phyloP scores from a whole-genome alignment of 2,113 vertebrate species.

The Melanerpes formicivorus region DNA sequence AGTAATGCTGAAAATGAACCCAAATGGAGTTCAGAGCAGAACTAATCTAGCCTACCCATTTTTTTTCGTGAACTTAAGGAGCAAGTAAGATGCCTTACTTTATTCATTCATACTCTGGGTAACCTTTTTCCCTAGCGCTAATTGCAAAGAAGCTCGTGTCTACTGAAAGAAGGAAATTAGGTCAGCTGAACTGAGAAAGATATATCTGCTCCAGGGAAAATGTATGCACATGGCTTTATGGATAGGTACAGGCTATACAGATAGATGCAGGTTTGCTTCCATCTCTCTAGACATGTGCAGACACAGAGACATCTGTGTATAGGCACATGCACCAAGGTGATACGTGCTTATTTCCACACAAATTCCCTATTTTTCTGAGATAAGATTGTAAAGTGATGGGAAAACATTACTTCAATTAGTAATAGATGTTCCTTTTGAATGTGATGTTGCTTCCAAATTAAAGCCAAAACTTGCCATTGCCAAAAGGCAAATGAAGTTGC shows the following conservation, averaged over 20 bases:
- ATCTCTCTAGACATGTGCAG: not conserved
- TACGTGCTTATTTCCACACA: not conserved
- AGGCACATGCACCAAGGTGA: not conserved
- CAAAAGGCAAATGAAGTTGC: not conserved
- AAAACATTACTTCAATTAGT: not conserved
- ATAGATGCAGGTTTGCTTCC: not conserved
- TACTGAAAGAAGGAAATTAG: not conserved
- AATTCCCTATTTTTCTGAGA: not conserved
- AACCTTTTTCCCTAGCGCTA: not conserved
- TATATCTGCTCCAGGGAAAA: not conserved
- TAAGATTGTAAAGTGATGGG: not conserved
- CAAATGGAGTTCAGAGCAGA: not conserved
- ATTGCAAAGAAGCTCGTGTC: not conserved
- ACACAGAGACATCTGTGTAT: not conserved
- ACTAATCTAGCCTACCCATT: not conserved
- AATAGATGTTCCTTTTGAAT: not conserved
- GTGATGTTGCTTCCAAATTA: not conserved
- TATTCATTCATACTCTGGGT: not conserved
- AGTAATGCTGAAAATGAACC: not conserved
- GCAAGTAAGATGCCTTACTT: not conserved
- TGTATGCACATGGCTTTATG: not conserved
- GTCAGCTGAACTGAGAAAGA: slow-evolving; percentile 1
- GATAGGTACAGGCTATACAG: not conserved
- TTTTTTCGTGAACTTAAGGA: not conserved
- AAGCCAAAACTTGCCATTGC: not conserved